These are phyloP conservation scores for Lutjanus campechanus DNA, from an alignment of 2,797 vertebrate genomes.

Conservation along the genomic window DNA sequence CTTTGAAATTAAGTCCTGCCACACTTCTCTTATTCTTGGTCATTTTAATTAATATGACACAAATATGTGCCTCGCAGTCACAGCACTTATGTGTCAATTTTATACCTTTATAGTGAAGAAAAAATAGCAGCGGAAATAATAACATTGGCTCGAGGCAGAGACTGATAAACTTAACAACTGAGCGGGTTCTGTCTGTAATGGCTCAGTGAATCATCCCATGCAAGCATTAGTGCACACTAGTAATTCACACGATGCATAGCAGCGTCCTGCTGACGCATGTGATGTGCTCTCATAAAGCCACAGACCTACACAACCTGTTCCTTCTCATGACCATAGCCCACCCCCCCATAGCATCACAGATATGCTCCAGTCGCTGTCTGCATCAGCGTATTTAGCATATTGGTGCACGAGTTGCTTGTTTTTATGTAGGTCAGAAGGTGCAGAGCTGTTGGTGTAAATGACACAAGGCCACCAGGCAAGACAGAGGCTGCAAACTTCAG, in stretches of 20 bases:
- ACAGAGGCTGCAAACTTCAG: slow-evolving; percentile 39
- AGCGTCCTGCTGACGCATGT: slow-evolving; percentile 18
- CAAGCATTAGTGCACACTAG: slow-evolving; percentile 5
- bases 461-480: slow-evolving; percentile 46
- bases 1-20: slow-evolving; percentile 30
- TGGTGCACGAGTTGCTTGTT: slow-evolving; percentile 40
- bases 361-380: slow-evolving; percentile 15
- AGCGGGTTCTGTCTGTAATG: slow-evolving; percentile 28
- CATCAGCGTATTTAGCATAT: slow-evolving; percentile 33
- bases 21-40: slow-evolving; percentile 25
- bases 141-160: slow-evolving; percentile 7
- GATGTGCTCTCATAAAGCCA: slow-evolving; percentile 39
- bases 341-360: background rate
- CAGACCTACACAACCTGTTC: slow-evolving; percentile 36
- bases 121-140: slow-evolving; percentile 19
- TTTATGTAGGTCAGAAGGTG: slow-evolving; percentile 73
- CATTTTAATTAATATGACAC: slow-evolving; percentile 23
- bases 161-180: slow-evolving; percentile 23
- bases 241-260: slow-evolving; percentile 23
- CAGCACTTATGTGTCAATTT: slow-evolving; percentile 6
- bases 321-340: background rate
- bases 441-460: slow-evolving; percentile 50
- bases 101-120: slow-evolving; percentile 11
- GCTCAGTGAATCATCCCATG: slow-evolving; percentile 29
- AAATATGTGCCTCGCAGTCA: slow-evolving; percentile 32